Base-by-base conservation (phyloP, 2,113 vertebrate species). In the Channa argus region DNA sequence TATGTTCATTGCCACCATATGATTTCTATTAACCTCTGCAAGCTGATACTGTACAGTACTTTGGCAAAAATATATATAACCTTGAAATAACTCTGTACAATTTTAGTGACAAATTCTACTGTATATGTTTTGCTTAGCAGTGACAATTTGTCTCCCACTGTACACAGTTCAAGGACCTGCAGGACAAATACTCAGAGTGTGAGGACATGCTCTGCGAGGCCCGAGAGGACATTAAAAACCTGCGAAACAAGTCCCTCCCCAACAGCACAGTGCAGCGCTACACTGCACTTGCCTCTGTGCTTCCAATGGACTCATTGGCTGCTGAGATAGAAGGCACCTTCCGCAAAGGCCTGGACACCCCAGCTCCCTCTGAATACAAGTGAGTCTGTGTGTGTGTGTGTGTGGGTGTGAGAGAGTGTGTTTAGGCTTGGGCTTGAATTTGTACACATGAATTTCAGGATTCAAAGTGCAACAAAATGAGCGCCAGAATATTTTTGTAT, bases 281-380 rank as follows among this genome's bases (percentile, higher is more conserved):
- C 86, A 92, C 94, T 2, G 81, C 94, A 0, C 63, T 95, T 44
- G 91, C 93, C 24, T 89, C 94, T 0, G 90, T 95, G 0, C 87
- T 96, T 53, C 96, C 97, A 53, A 89, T 97, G 96, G 96, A 96
- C 91, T 96, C 95, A 0, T 90, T 97, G 80, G 96, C 95, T 0
- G 95, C 96, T 1, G 97, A 98, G 91, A 97, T 97, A 56, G 97
- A 97, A 72, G 95, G 92, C 8, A 95, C 92, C 3, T 95, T 96
- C 86, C 94, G 95, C 45, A 98, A 95, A 86, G 93, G 96, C 50
- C 88, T 94, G 7, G 95, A 95, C 84, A 93, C 89, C 69, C 92
- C 93, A 0, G 77, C 91, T 1, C 92, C 92, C n/a, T 92, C 94
- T 0, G 95, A 96, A 64, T 96, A 94, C 92, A 96, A 84, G 96